Evolutionary conservation across 2,797 vertebrate species (phyloP).

Genomic region (Bovichtus diacanthus): DNA sequence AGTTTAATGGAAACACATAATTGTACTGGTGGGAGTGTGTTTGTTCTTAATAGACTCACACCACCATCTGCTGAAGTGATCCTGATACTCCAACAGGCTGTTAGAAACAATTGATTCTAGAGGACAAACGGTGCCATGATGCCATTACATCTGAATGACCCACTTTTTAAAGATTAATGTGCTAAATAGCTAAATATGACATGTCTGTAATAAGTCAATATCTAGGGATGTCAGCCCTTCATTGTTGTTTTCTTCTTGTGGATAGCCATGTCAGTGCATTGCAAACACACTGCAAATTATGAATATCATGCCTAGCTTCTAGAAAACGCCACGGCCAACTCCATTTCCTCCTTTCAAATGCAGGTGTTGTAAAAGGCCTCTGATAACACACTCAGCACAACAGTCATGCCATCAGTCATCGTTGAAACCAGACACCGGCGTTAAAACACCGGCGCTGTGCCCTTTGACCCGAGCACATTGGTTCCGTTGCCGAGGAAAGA

Average conservation of each 20-base stretch:
- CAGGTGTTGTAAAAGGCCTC: constrained; percentile 33
- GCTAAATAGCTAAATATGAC: not conserved
- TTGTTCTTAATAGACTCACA: not conserved
- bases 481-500: constrained; percentile 4
- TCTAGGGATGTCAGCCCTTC: not conserved
- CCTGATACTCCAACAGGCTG: not conserved
- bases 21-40: not conserved
- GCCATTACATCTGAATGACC: not conserved
- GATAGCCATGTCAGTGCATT: not conserved
- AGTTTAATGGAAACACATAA: not conserved
- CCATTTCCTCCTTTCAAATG: constrained; percentile 22
- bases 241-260: not conserved
- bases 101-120: not conserved
- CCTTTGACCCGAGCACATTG: constrained; percentile 15
- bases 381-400: constrained; percentile 9
- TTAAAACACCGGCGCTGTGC: constrained; percentile 16
- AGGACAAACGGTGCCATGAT: not conserved
- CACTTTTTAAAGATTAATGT: not conserved
- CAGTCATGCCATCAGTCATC: constrained; percentile 14
- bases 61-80: constrained; percentile 9
- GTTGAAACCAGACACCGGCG: constrained; percentile 30
- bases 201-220: not conserved
- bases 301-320: not conserved
- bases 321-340: not conserved
- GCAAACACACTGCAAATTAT: constrained; percentile 1